These are phyloP conservation scores for Petaurus breviceps DNA, from an alignment of 2,113 vertebrate species.

Conservation along the genomic window DNA sequence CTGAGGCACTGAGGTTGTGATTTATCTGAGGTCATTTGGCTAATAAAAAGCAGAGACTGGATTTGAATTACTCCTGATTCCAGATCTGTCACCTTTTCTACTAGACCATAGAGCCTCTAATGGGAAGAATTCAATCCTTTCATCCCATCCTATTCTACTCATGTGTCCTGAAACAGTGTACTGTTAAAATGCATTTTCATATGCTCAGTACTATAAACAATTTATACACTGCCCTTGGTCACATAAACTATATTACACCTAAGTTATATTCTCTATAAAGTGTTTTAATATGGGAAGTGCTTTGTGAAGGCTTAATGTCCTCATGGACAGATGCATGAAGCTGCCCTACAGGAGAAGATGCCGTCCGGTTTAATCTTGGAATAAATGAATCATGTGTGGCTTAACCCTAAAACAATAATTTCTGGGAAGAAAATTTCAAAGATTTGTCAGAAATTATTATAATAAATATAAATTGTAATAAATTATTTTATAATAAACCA, in stretches of 20 bases:
- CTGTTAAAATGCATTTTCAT: constrained; percentile 77
- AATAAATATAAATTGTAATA: neutral
- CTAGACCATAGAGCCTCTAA: constrained; percentile 2
- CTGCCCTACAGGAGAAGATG: constrained; percentile 52
- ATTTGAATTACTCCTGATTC: neutral
- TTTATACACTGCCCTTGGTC: constrained; percentile 80
- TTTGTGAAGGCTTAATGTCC: constrained; percentile 62
- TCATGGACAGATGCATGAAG: constrained; percentile 51
- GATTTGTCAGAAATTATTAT: constrained; percentile 75
- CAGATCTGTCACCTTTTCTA: neutral
- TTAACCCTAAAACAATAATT: constrained; percentile 78
- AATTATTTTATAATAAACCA: constrained; percentile 39
- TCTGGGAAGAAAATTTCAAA: constrained; percentile 66
- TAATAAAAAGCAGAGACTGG: neutral
- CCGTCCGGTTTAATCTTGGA: constrained; percentile 68
- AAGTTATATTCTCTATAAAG: constrained; percentile 77
- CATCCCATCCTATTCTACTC: constrained; percentile 42
- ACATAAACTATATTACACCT: constrained; percentile 73
- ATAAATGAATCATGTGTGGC: constrained; percentile 78
- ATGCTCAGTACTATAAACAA: constrained; percentile 79
- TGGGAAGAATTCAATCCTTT: constrained; percentile 68
- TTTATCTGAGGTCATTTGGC: neutral
- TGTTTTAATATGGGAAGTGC: constrained; percentile 63
- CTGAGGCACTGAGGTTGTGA: neutral
- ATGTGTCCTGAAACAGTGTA: constrained; percentile 70